Percentiles rank a stretch among this genome's conserved stretches.
Evolutionary conservation across 92 coral and sea anemone genomes (phyloP).

Genomic region (Porites evermanni): DNA sequence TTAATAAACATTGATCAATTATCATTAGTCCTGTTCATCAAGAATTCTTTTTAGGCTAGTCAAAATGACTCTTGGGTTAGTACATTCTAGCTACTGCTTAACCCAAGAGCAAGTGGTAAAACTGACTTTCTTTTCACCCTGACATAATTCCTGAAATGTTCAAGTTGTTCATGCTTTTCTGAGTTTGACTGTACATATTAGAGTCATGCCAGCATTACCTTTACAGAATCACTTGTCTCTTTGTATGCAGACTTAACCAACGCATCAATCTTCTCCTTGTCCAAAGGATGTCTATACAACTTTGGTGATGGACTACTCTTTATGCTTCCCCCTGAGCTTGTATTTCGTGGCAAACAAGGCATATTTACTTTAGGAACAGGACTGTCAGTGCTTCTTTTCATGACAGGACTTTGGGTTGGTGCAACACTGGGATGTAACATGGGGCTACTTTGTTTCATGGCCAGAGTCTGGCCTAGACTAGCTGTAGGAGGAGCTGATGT

Average conservation of each 20-base stretch:
- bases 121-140: no score
- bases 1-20: no score
- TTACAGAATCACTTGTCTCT: conserved; percentile 68
- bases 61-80: no score
- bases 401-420: conserved; percentile 44
- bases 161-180: no score
- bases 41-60: no score
- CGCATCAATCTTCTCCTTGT: conserved; percentile 66
- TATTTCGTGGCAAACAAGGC: conserved; percentile 9
- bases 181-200: no score
- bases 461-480: not conserved
- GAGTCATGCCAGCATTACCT: conserved; percentile 30
- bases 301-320: conserved; percentile 54
- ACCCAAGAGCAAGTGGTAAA: no score
- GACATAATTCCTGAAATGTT: no score
- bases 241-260: conserved; percentile 64
- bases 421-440: conserved; percentile 8
- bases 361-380: conserved; percentile 13
- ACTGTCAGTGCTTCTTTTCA: conserved; percentile 33
- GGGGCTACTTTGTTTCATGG: conserved; percentile 13
- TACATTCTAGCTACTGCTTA: no score
- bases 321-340: conserved; percentile 55
- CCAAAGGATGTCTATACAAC: conserved; percentile 49
- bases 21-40: no score
- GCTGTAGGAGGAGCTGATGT: not conserved